Evolutionary conservation across 2,797 vertebrate species (phyloP), one percentile per base, ranked within the genome.

Genomic region (Mycteria americana): DNA sequence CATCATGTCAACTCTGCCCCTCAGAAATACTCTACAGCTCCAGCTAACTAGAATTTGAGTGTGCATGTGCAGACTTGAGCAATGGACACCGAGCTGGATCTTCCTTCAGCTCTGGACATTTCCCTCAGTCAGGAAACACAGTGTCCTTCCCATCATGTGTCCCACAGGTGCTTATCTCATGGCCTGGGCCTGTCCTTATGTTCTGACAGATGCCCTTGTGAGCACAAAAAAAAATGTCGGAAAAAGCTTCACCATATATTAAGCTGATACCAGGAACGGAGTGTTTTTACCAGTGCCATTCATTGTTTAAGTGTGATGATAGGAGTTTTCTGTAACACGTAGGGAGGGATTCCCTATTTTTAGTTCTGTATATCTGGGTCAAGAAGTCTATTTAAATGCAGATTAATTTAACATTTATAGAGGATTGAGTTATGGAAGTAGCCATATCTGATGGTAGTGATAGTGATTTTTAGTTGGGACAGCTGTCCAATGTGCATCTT

Each of bases 361-460:
- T 96, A 93, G 81, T 60, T 91, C 68, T 62, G 53, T 22, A 2
- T 93, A 94, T 92, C 76, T 96, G 39, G 94, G 85, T 95, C 79
- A 74, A 91, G 89, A 81, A 93, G 53, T 51, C 85, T 85, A 73
- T 91, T 92, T 89, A 94, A 88, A 94, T 94, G 89, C 77, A 91
- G 45, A 83, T 89, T 33, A 85, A 70, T 93, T 69, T 89, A 77
- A 70, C 50, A 31, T 91, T 91, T 91, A 45, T 37, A 51, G 77
- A 93, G 75, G 56, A 77, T 2, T 60, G 68, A n/a, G 28, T 63
- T 95, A 53, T 39, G 25, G 48, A 89, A 89, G 50, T 70, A 93
- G 72, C 78, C 91, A 30, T 85, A 89, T 86, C 24, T 89, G 57
- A 43, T 77, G 37, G 60, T 70, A 83, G 41, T 1, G 18, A 9